A percentile compares a stretch with the other conserved stretches of the same genome.
These are phyloP conservation scores for Columbina picui DNA, from an alignment of 2,113 vertebrate species.

Conservation along the genomic window DNA sequence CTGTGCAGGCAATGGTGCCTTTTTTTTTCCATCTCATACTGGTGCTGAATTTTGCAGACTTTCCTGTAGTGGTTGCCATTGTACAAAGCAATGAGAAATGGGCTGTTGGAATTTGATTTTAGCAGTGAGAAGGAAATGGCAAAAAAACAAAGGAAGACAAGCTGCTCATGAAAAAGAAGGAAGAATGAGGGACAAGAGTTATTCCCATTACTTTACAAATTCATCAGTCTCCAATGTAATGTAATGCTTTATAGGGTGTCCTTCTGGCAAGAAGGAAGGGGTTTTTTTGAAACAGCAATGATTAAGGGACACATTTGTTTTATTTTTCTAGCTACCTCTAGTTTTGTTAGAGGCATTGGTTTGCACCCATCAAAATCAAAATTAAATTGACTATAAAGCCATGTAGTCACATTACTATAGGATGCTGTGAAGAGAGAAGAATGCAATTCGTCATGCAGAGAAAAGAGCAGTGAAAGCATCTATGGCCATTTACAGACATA, in stretches of 20 bases:
- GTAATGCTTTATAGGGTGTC: background rate
- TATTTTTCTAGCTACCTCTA: background rate
- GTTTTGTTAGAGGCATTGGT: background rate
- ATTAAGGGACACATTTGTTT: background rate
- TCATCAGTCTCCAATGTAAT: background rate
- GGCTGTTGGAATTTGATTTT: background rate
- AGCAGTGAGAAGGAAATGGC: background rate
- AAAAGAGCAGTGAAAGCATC: background rate
- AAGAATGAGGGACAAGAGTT: background rate
- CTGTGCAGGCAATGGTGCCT: background rate
- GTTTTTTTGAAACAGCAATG: background rate
- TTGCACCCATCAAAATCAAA: background rate
- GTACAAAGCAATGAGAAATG: background rate
- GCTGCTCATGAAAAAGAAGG: background rate
- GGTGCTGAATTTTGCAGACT: background rate
- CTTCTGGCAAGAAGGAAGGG: background rate
- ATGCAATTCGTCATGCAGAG: background rate
- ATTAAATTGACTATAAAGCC: background rate
- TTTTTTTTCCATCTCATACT: fast-evolving
- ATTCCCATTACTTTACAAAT: background rate
- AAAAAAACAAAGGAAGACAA: background rate
- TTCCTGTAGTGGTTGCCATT: background rate
- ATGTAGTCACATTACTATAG: background rate
- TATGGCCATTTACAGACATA: background rate
- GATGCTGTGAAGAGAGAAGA: background rate